phyloP scores from a whole-genome alignment of 2,113 vertebrate genomes.

The Cygnus buccinator region DNA sequence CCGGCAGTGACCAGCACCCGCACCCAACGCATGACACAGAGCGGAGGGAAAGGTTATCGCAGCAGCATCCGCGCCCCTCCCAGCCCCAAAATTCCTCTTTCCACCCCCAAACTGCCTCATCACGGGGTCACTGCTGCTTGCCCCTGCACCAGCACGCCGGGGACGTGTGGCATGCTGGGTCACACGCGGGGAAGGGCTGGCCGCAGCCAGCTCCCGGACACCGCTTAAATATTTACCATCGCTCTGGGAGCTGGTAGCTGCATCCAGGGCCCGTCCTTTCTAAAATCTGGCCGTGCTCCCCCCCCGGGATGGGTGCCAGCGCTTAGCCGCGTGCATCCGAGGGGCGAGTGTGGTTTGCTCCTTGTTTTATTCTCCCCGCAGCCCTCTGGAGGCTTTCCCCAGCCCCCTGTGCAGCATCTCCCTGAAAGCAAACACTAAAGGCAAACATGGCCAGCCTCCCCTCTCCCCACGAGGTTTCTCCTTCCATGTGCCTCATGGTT shows the following conservation, averaged over 20 bases:
- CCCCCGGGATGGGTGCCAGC: fast-evolving
- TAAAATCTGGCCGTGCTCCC: fast-evolving
- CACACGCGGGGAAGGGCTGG: not conserved
- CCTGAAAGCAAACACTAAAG: not conserved
- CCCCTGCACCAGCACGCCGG: fast-evolving
- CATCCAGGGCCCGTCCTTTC: fast-evolving
- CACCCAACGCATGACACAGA: fast-evolving
- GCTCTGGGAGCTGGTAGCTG: not conserved
- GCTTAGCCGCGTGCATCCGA: fast-evolving
- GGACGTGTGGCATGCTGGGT: fast-evolving
- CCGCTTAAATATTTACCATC: fast-evolving
- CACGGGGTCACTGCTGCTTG: fast-evolving
- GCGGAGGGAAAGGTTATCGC: not conserved
- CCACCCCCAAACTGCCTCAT: not conserved
- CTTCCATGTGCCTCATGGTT: fast-evolving
- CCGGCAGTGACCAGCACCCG: fast-evolving
- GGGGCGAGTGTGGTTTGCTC: not conserved
- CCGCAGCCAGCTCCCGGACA: not conserved
- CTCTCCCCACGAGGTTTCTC: not conserved
- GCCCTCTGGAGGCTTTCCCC: not conserved
- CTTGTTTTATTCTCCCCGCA: fast-evolving
- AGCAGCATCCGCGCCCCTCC: not conserved
- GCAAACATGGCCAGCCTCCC: fast-evolving
- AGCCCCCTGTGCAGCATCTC: fast-evolving
- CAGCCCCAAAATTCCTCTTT: not conserved